Evolutionary conservation across 2,113 vertebrate genomes (phyloP), one percentile per base, ranked within the genome.

Genomic region (Pygathrix nemaeus): DNA sequence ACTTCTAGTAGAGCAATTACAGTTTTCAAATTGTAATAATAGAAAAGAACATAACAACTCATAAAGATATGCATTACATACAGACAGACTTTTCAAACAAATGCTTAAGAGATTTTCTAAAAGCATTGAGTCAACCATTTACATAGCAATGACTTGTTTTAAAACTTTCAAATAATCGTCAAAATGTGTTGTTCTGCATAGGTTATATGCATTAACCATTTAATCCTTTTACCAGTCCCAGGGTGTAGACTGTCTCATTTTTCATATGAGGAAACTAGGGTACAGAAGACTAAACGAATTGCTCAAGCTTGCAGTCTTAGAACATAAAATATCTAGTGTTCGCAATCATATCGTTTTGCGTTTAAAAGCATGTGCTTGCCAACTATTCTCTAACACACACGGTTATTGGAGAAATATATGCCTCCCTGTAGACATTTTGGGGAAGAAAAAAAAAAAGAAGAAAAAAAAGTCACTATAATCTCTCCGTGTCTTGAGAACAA

Each of bases 351-450:
- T 70, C 6, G 6, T 17, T 7, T 27, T 0, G 32, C 66, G n/a
- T n/a, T 25, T 10, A n/a, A 25, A 21, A 6, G 30, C 18, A 38
- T 14, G 3, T 14, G 50, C 61, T 21, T 17, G 8, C 30, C 25
- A 21, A 11, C 8, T 18, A 0, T 75, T 30, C 48, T 55, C 21
- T 32, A 13, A 9, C 0, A 32, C 8, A 2, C 6, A 4, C 30
- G 6, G 7, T 79, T 20, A 25, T 5, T 21, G 13, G 5, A 61
- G 16, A 21, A 25, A 57, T 21, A 3, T 5, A 17, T 5, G 7
- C 35, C 35, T 35, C 21, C 52, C n/a, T 13, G 27, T 8, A 45
- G 75, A 9, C 20, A 88, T 21, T 55, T 25, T n/a, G 23, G 30
- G n/a, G 38, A 72, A 38, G 32, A 11, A 11, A 30, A 12, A 64